Evolutionary conservation across 1,140 invertebrate genomes (phyloP).

Genomic region (Papilio helenus): DNA sequence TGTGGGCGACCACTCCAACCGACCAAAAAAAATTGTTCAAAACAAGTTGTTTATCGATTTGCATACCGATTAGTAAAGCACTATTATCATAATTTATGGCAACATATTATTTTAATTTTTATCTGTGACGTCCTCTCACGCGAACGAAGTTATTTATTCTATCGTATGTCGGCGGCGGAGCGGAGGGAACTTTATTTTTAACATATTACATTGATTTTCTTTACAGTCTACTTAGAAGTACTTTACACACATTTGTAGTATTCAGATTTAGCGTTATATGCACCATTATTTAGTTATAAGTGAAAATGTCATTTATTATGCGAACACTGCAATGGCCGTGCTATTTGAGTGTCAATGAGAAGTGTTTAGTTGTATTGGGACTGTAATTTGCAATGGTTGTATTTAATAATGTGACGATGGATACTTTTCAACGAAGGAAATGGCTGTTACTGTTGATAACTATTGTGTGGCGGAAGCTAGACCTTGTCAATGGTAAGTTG

Average conservation of each 20-base stretch:
- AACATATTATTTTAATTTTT: conserved; percentile 35
- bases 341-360: conserved; percentile 64
- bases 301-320: conserved; percentile 64
- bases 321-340: conserved; percentile 68
- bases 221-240: conserved; percentile 41
- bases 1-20: no score
- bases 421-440: conserved; percentile 61
- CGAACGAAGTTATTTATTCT: conserved; percentile 50
- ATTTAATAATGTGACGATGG: conserved; percentile 67
- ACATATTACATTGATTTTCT: conserved; percentile 46
- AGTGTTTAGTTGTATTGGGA: conserved; percentile 63
- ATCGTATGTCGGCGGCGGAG: conserved; percentile 42
- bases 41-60: no score
- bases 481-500: conserved; percentile 64
- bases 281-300: conserved; percentile 35
- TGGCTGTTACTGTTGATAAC: conserved; percentile 63
- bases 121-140: conserved; percentile 49
- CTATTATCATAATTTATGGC: background rate
- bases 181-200: conserved; percentile 47
- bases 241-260: conserved; percentile 33
- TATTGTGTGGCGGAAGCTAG: conserved; percentile 54
- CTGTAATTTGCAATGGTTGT: conserved; percentile 66
- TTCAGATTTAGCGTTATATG: conserved; percentile 22
- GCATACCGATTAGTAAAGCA: no score
- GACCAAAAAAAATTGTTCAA: no score